phyloP scores from a whole-genome alignment of 2,113 vertebrate genomes.

The Pelodiscus sinensis region DNA sequence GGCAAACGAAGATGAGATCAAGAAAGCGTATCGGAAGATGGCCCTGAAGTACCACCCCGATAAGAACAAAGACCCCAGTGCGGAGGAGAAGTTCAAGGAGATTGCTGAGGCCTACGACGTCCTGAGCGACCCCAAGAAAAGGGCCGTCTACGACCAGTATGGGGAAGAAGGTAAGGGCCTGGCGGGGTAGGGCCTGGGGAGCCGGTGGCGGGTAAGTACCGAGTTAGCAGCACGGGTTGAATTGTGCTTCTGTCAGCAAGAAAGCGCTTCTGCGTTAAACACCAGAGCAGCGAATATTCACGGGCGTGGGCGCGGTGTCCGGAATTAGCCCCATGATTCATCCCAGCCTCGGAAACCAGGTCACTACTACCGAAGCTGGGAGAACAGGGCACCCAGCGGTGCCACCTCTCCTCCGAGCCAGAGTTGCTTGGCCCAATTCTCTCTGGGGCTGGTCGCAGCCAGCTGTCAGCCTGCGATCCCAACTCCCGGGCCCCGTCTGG shows the following conservation, averaged over 20 bases:
- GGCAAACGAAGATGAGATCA: slow-evolving; percentile 97
- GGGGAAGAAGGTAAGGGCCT: slow-evolving; percentile 94
- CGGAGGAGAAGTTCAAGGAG: slow-evolving; percentile 98
- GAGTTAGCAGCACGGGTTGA: not conserved
- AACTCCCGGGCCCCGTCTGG: not conserved
- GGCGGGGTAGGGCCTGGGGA: rapidly evolving
- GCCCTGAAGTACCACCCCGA: slow-evolving; percentile 97
- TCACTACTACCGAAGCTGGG: not conserved
- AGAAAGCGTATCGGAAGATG: slow-evolving; percentile 98
- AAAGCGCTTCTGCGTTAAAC: not conserved
- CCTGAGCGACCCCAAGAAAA: slow-evolving; percentile 98
- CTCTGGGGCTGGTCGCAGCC: rapidly evolving
- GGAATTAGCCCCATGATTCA: not conserved
- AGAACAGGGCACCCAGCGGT: not conserved
- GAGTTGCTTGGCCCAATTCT: rapidly evolving
- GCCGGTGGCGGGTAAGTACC: rapidly evolving
- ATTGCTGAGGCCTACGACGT: slow-evolving; percentile 98
- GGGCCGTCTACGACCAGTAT: slow-evolving; percentile 93
- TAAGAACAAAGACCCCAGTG: slow-evolving; percentile 95
- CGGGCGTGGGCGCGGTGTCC: not conserved
- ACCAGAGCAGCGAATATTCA: not conserved
- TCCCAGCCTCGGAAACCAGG: not conserved
- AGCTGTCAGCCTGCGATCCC: rapidly evolving
- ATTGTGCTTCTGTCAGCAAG: rapidly evolving
- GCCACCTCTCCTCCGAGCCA: not conserved